Evolutionary conservation across 1,140 invertebrate genomes (phyloP).

Genomic region (Samia ricini): DNA sequence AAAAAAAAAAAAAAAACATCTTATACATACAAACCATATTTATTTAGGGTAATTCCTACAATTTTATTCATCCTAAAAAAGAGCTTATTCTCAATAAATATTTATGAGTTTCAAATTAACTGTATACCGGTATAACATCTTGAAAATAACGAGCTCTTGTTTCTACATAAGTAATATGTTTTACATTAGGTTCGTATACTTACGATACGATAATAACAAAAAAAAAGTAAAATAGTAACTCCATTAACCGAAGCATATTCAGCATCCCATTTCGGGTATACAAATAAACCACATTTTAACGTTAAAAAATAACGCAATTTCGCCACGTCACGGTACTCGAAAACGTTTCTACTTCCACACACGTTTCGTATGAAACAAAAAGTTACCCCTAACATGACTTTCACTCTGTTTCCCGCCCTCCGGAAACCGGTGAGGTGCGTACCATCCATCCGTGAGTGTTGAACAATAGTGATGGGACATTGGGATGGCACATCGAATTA

Average conservation of each 20-base stretch:
- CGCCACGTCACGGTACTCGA: conserved; percentile 7
- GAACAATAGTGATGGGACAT: background rate
- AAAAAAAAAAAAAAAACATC: too few relatives aligned
- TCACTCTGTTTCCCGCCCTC: conserved; percentile 4
- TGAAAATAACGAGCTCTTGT: background rate
- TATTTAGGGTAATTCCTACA: too few relatives aligned
- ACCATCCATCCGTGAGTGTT: conserved; percentile 10
- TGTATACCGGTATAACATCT: background rate
- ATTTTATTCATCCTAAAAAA: too few relatives aligned
- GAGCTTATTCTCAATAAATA: too few relatives aligned
- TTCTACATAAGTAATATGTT: too few relatives aligned
- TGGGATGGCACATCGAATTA: too few relatives aligned
- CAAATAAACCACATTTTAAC: conserved; percentile 1
- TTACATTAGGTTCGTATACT: too few relatives aligned
- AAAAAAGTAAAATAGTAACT: background rate
- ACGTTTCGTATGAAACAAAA: conserved; percentile 9
- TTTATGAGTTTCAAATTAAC: too few relatives aligned
- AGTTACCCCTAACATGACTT: conserved; percentile 9
- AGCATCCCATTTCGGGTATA: background rate
- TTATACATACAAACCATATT: too few relatives aligned
- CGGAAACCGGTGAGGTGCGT: background rate
- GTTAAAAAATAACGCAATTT: conserved; percentile 1
- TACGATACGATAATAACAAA: too few relatives aligned
- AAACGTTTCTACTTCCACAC: background rate
- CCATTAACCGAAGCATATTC: background rate